Conservation (phyloP, 2,888 invertebrate species). For the Ormyrus thymus region DNA sequence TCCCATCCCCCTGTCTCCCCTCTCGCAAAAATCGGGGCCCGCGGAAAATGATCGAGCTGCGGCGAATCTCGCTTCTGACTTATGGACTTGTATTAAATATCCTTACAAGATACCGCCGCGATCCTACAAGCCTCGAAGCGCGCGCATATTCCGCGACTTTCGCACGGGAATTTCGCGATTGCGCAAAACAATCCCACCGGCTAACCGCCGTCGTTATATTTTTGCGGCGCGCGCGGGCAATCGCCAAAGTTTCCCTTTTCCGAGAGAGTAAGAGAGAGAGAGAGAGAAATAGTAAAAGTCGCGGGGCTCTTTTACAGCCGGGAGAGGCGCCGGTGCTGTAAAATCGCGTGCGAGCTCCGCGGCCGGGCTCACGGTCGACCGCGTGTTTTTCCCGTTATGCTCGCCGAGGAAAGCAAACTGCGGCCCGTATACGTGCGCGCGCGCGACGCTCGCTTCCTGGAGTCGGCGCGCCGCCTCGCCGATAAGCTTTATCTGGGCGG, state of each 20-base stretch:
- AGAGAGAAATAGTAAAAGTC: conserved; percentile 3
- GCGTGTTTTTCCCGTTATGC: conserved; percentile 56
- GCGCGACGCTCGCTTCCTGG: conserved; percentile 24
- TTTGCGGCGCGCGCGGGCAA: background rate
- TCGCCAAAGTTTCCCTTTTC: background rate
- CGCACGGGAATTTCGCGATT: background rate
- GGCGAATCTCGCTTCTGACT: too few species aligned
- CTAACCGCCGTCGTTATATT: background rate
- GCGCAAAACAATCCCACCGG: background rate
- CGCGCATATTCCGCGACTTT: too few species aligned
- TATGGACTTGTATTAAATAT: too few species aligned
- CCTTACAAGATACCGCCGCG: too few species aligned
- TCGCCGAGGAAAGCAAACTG: background rate
- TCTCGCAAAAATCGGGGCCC: too few species aligned
- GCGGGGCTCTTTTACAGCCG: background rate
- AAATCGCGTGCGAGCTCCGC: conserved; percentile 21
- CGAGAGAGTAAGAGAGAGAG: background rate
- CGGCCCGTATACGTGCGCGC: background rate
- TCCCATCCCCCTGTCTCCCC: too few species aligned
- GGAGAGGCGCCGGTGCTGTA: conserved; percentile 10
- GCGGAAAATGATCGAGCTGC: too few species aligned
- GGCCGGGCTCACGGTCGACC: background rate
- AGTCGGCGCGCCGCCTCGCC: conserved; percentile 9
- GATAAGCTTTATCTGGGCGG: conserved; percentile 67
- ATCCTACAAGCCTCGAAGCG: too few species aligned